A percentile compares a stretch with the other conserved stretches of the same genome.
phyloP scores from a whole-genome alignment of 2,888 invertebrate genomes.

The Brachypterus glaber region DNA sequence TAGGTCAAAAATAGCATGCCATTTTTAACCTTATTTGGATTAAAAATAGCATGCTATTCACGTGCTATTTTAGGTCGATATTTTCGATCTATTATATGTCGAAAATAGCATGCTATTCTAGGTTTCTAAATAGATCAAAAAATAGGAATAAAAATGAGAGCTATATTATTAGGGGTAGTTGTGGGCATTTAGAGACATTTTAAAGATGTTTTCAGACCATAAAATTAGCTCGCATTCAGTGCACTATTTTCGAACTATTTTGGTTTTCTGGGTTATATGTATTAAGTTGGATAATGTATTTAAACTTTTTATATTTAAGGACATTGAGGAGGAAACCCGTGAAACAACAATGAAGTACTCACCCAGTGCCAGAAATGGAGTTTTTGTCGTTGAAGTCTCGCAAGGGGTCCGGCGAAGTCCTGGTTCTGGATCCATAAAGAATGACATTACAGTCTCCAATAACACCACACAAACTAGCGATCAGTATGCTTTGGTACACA shows the following conservation, averaged over 20 bases:
- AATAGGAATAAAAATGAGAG: too few relatives aligned
- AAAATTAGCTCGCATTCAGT: too few relatives aligned
- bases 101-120: too few relatives aligned
- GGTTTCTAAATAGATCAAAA: too few relatives aligned
- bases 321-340: conserved; percentile 58
- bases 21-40: too few relatives aligned
- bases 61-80: too few relatives aligned
- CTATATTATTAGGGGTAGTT: too few relatives aligned
- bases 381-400: conserved; percentile 63
- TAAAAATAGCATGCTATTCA: too few relatives aligned
- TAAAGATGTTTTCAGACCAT: too few relatives aligned
- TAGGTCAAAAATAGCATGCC: too few relatives aligned
- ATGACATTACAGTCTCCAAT: conserved; percentile 32
- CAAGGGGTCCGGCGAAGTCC: conserved; percentile 43
- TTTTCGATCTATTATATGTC: too few relatives aligned
- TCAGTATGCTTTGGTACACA: conserved; percentile 46
- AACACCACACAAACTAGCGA: conserved; percentile 37
- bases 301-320: conserved; percentile 45
- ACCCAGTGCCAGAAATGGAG: conserved; percentile 58
- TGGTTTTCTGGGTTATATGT: neutral
- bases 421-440: conserved; percentile 27
- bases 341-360: conserved; percentile 69
- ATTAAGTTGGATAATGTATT: neutral
- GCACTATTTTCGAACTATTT: conserved; percentile 7
- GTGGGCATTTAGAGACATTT: too few relatives aligned